Base-by-base conservation (phyloP, 92 coral and sea anemone genomes). In the Micromussa lordhowensis region DNA sequence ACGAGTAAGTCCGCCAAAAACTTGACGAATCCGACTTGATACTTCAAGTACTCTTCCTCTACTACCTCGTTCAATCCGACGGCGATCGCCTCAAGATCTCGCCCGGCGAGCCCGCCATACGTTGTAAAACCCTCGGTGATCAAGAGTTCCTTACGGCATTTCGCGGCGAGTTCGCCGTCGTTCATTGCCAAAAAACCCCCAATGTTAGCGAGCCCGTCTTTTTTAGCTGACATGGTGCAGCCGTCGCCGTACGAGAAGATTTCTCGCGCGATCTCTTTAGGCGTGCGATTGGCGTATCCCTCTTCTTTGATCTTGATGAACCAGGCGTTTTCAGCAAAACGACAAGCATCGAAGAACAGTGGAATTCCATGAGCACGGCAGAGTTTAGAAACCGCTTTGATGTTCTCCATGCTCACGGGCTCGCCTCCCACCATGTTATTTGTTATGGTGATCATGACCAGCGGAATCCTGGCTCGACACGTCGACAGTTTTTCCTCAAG, bases 301-400 rank as follows among this genome's bases (percentile, higher is more conserved):
- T 86, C 90, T 74, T 94, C 97, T 68, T 90, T 86, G 32, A 82
- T 77, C 91, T 94, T 89, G 82, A 94, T 92, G 84, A 94, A 94
- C 95, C 95, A 94, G 22, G 97, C 97, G 84, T 94, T 94, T 89
- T 94, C 97, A 24, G 97, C 97, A 63, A 94, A 94, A 51, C 97
- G 96, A 59, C 96, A 94, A 24, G 96, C 96, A 68, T 94, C 96
- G 44, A 94, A 91, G 74, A 89, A 92, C 54, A 94, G 80, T 16
- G 96, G 96, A 18, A 88, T 79, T 3, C 90, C 88, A 81, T 83
- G 68, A 3, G 89, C 86, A 30, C 91, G 95, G 30, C 96, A 94
- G 51, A 94, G 64, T 68, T 94, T 92, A 59, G 96, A 93, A n/a
- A 91, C 91, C 48, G 95, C 93, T 75, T 87, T 92, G 85, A 94